A percentile compares a stretch with the other conserved stretches of the same genome.
phyloP scores from a whole-genome alignment of 2,797 vertebrate species.

The Thalassophryne amazonica region DNA sequence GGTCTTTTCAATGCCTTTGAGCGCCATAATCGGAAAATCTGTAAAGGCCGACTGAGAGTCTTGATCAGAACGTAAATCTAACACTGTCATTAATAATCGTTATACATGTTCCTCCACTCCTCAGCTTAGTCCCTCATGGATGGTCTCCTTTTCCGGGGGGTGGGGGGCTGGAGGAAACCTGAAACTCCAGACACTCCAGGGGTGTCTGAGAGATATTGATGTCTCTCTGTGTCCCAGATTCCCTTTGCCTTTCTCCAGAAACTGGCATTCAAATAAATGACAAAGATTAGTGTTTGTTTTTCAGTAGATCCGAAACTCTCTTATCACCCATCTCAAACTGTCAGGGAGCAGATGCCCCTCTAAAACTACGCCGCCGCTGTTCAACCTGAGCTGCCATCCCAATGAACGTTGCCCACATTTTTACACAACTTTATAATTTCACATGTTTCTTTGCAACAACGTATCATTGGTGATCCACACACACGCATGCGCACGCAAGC shows the following conservation, averaged over 20 bases:
- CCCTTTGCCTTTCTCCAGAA: slow-evolving; percentile 44
- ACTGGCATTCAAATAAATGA: slow-evolving; percentile 59
- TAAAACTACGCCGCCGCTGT: slow-evolving; percentile 36
- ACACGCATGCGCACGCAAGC: slow-evolving; percentile 24
- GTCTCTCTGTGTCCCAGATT: slow-evolving; percentile 31
- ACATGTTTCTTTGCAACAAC: slow-evolving; percentile 20
- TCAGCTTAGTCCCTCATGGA: slow-evolving; percentile 63
- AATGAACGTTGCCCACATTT: slow-evolving; percentile 4
- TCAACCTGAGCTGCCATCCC: slow-evolving; percentile 8
- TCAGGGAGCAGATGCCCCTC: slow-evolving; percentile 35
- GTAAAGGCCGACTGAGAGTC: slow-evolving; percentile 67
- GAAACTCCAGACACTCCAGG: slow-evolving; percentile 58
- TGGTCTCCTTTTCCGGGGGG: slow-evolving; percentile 47
- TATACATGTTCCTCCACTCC: slow-evolving; percentile 43
- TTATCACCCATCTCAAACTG: slow-evolving; percentile 52
- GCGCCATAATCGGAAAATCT: slow-evolving; percentile 68
- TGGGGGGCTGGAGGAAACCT: slow-evolving; percentile 52
- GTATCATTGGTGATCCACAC: slow-evolving; percentile 8
- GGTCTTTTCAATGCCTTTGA: neutral
- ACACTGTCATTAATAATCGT: slow-evolving; percentile 77
- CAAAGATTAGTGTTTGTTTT: slow-evolving; percentile 53
- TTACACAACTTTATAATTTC: slow-evolving; percentile 8
- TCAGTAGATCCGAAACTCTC: slow-evolving; percentile 55
- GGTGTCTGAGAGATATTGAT: slow-evolving; percentile 39
- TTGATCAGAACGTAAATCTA: slow-evolving; percentile 72